Percentiles rank a stretch among this genome's conserved stretches.
These are phyloP conservation scores for Drosophila athabasca DNA, from an alignment of 1,140 invertebrate genomes.

Conservation along the genomic window DNA sequence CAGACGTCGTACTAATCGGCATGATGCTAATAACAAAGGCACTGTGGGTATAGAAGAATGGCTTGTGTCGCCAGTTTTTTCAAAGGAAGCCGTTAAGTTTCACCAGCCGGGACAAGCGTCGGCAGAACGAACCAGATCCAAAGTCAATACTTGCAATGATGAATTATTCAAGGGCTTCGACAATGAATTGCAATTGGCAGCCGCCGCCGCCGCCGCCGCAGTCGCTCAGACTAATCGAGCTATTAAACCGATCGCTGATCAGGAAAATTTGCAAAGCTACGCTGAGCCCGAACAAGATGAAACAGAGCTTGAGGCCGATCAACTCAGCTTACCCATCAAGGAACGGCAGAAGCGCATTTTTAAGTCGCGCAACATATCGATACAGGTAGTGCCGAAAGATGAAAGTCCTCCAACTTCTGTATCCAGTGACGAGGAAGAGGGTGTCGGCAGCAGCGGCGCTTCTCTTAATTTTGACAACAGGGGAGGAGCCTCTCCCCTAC, in stretches of 20 bases:
- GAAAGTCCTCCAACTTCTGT: not conserved
- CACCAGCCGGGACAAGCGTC: too few species aligned
- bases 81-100: too few species aligned
- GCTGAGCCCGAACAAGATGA: not conserved
- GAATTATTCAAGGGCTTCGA: constrained; percentile 40
- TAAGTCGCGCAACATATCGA: constrained; percentile 71
- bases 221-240: not conserved
- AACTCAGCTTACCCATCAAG: constrained; percentile 65
- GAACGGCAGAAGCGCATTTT: constrained; percentile 79
- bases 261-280: not conserved
- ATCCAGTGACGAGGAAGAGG: constrained; percentile 6
- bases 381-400: not conserved
- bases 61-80: too few species aligned
- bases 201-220: not conserved
- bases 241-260: not conserved
- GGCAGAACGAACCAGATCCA: not conserved
- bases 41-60: not conserved
- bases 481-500: not conserved
- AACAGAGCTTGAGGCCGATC: constrained; percentile 3
- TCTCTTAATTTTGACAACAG: not conserved
- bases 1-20: constrained; percentile 19
- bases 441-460: not conserved
- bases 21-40: constrained; percentile 2
- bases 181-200: constrained; percentile 2
- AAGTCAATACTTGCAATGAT: constrained; percentile 1